A percentile compares a stretch with the other conserved stretches of the same genome.
Conservation (phyloP, 1,140 invertebrate species). For the Caerostris darwini region DNA sequence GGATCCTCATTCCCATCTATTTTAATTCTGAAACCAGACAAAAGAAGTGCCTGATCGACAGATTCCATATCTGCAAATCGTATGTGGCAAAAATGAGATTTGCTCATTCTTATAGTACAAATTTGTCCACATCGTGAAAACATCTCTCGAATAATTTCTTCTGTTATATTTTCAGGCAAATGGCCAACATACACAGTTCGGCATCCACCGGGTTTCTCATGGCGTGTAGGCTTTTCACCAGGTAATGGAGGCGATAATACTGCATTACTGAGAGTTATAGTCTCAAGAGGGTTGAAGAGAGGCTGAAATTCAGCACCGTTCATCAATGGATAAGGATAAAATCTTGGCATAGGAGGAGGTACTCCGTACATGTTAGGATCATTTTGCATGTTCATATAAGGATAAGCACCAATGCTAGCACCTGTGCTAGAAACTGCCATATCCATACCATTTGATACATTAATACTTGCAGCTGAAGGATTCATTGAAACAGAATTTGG, state of each 20-base stretch:
- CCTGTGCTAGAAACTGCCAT: neutral
- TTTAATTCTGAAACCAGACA: conserved; percentile 96
- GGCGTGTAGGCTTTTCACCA: conserved; percentile 89
- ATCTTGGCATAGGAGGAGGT: neutral
- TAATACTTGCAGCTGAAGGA: neutral
- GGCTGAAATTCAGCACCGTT: neutral
- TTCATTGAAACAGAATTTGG: neutral
- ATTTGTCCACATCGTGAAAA: conserved; percentile 96
- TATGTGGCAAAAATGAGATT: conserved; percentile 98
- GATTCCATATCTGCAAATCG: conserved; percentile 92
- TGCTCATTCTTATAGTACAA: conserved; percentile 93
- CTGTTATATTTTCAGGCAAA: conserved; percentile 93
- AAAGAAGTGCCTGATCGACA: conserved; percentile 93
- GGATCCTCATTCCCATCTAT: conserved; percentile 90
- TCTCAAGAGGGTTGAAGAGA: conserved; percentile 84
- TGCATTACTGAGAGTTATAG: conserved; percentile 92
- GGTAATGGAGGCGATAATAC: conserved; percentile 93
- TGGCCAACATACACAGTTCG: conserved; percentile 96
- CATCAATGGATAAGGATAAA: neutral
- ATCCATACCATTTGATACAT: neutral
- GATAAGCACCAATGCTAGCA: no score
- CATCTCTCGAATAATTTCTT: conserved; percentile 93
- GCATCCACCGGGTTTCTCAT: conserved; percentile 93
- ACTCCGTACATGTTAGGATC: conserved; percentile 29
- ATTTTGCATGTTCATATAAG: neutral